These are phyloP conservation scores for Austrofundulus limnaeus DNA, from an alignment of 2,113 vertebrate genomes.

Conservation along the genomic window DNA sequence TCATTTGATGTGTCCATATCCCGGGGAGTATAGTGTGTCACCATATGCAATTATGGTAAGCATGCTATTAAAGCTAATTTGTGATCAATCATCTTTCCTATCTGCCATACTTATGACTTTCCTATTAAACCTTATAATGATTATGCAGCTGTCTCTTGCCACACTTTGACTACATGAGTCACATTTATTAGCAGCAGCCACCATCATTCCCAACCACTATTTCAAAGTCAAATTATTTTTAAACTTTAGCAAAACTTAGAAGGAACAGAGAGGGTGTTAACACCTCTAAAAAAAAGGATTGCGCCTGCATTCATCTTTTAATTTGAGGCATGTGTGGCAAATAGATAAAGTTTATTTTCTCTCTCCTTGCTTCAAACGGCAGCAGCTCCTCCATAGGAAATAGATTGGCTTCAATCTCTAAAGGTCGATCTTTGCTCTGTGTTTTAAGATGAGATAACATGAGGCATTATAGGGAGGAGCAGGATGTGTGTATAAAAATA, in stretches of 20 bases:
- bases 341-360: conserved; percentile 29
- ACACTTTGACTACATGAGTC: too few species aligned
- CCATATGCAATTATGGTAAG: not conserved
- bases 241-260: conserved; percentile 8
- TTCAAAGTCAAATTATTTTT: not conserved
- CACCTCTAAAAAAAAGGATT: not conserved
- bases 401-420: conserved; percentile 14
- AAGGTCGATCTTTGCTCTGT: conserved; percentile 29
- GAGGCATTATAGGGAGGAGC: conserved; percentile 20
- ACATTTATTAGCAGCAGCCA: not conserved
- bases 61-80: not conserved
- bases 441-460: conserved; percentile 41
- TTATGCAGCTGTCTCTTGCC: too few species aligned
- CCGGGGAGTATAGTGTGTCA: too few species aligned
- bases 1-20: not conserved
- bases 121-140: too few species aligned
- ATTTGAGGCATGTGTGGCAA: conserved; percentile 34
- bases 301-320: conserved; percentile 3
- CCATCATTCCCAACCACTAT: not conserved
- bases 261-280: conserved; percentile 8
- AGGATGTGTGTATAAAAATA: conserved; percentile 43
- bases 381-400: conserved; percentile 20
- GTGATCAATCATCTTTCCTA: too few species aligned
- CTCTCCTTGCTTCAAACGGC: conserved; percentile 26
- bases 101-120: too few species aligned